Percentiles rank a stretch among this genome's conserved stretches.
These are phyloP conservation scores for Conger conger DNA, from an alignment of 2,113 vertebrate genomes.

Conservation along the genomic window DNA sequence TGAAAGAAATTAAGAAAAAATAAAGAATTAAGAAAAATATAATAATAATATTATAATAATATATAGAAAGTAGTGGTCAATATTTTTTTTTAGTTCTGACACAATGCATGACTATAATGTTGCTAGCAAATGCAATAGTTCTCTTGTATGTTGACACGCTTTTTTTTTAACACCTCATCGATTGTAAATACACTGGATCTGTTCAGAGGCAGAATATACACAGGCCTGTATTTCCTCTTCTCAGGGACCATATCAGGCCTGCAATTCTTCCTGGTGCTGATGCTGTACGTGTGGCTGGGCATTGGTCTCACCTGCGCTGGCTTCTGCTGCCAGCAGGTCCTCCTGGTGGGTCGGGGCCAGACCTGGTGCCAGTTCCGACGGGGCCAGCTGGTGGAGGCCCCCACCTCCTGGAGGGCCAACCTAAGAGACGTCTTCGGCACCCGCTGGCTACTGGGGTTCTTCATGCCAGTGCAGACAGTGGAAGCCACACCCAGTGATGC, in stretches of 20 bases:
- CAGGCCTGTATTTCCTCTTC: background rate
- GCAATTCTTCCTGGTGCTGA: conserved; percentile 94
- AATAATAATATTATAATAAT: too few species aligned
- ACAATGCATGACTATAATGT: background rate
- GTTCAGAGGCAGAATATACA: background rate
- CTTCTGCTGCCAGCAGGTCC: conserved; percentile 95
- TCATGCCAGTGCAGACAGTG: conserved; percentile 83
- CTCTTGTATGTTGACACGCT: background rate
- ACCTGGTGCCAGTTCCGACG: conserved; percentile 88
- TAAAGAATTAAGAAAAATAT: too few species aligned
- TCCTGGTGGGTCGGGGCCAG: conserved; percentile 89
- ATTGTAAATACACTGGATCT: background rate
- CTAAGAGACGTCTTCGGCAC: conserved; percentile 90
- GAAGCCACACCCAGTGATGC: conserved; percentile 62
- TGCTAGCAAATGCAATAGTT: background rate
- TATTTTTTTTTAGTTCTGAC: too few species aligned
- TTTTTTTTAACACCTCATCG: background rate
- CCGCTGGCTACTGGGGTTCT: conserved; percentile 86
- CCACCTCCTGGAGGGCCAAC: conserved; percentile 83
- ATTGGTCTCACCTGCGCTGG: conserved; percentile 91
- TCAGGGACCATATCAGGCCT: conserved; percentile 87
- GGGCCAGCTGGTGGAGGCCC: conserved; percentile 70
- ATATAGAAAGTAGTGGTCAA: too few species aligned
- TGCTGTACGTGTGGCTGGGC: conserved; percentile 97
- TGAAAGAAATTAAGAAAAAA: too few species aligned